phyloP scores from a whole-genome alignment of 2,113 vertebrate genomes.

The Amblyopsis rosae region DNA sequence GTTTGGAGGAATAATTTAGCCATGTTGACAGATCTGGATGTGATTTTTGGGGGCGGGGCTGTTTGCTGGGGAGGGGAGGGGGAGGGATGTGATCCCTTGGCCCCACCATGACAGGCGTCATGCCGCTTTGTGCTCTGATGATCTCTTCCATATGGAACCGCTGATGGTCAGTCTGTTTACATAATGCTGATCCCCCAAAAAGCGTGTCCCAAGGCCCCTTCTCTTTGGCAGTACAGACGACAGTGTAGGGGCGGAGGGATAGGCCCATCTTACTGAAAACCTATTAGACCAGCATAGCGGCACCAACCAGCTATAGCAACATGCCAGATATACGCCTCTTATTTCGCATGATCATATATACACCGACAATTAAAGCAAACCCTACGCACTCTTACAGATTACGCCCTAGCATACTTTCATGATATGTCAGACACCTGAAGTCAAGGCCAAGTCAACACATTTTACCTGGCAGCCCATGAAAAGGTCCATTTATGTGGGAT shows the following conservation, averaged over 20 bases:
- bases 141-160: slow-evolving; percentile 73
- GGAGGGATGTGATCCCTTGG: slow-evolving; percentile 47
- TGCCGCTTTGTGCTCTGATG: slow-evolving; percentile 49
- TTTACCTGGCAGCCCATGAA: slow-evolving; percentile 71
- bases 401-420: slow-evolving; percentile 69
- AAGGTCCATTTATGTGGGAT: slow-evolving; percentile 56
- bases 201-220: slow-evolving; percentile 56
- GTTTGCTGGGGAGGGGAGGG: slow-evolving; percentile 30
- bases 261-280: slow-evolving; percentile 43
- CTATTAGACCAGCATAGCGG: slow-evolving; percentile 56
- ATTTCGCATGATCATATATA: slow-evolving; percentile 21
- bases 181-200: slow-evolving; percentile 48
- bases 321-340: slow-evolving; percentile 52
- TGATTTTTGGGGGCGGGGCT: slow-evolving; percentile 46
- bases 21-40: slow-evolving; percentile 60
- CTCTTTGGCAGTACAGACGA: slow-evolving; percentile 34
- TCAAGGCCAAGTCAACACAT: slow-evolving; percentile 70
- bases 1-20: slow-evolving; percentile 14
- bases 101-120: slow-evolving; percentile 55
- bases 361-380: slow-evolving; percentile 44
- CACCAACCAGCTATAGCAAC: slow-evolving; percentile 47
- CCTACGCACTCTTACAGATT: slow-evolving; percentile 55
- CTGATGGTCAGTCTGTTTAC: slow-evolving; percentile 70
- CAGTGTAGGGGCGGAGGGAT: slow-evolving; percentile 41
- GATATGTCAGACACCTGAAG: slow-evolving; percentile 70